Evolutionary conservation across 2,797 vertebrate genomes (phyloP), one percentile per base, ranked within the genome.

Genomic region (Coregonus ussuriensis): DNA sequence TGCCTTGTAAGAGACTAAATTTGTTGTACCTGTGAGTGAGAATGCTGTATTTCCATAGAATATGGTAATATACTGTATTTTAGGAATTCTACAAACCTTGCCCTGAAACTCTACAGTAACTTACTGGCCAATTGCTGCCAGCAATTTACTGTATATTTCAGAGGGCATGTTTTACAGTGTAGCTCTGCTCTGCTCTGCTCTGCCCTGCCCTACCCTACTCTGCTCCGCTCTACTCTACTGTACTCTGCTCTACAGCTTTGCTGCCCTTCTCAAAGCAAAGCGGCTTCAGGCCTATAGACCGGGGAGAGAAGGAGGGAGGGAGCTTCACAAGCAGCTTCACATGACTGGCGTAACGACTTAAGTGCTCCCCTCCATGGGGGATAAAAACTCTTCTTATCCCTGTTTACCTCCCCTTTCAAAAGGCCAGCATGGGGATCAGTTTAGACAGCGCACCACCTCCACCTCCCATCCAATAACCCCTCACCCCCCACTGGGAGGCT

Each of bases 291-390:
- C 37, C 18, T 6, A 47, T 47, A 47, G 35, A 37, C 68, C n/a
- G 13, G 35, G 68, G 68, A 51, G 68, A 7, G 18, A 70, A 9
- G 41, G 7, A 62, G 59, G 3, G 59, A 59, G 59, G n/a, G 21
- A 62, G 59, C 21, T 62, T 25, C 16, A 72, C 71, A 18, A 72
- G 29, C 51, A 72, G 51, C 21, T 71, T 71, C 47, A 29, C 51
- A 72, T 72, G 71, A 72, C 29, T 33, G 71, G 51, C 6, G 25
- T 70, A 70, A 70, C 7, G 68, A 70, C 68, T 70, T 70, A 37
- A 70, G n/a, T 47, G 37, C 35, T n/a, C 7, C 15, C 35, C 37
- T 21, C 68, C 68, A 35, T 18, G n/a, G 31, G 5, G 11, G 11
- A 21, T 21, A 21, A 25, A 25, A 65, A 3, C 41, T 11, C 25